Evolutionary conservation across 2,113 vertebrate genomes (phyloP), one percentile per base, ranked within the genome.

Genomic region (Ursus arctos): DNA sequence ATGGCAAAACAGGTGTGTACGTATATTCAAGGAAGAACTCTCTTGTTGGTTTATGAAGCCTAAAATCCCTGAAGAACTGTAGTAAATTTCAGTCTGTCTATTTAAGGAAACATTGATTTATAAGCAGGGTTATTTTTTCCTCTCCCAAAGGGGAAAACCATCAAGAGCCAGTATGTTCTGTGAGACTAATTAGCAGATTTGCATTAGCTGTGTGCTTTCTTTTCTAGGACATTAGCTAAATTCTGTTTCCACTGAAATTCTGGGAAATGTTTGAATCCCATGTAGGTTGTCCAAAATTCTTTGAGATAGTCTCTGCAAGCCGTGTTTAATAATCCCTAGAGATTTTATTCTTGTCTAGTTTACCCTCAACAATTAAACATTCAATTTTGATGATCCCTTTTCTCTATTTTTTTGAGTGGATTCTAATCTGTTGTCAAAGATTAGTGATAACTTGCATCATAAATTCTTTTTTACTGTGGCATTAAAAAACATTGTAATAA

Each of bases 201-300:
- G 80, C 13, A 24, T 76, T 63, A 89, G 72, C n/a, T 31, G 8
- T 83, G 63, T 59, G 21, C 31, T 94, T 94, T 80, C 81, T 94
- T 90, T 94, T 93, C 96, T 96, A 91, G 80, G 49, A 84, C 71
- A 22, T 63, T 72, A 88, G 31, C 53, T 95, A 74, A 96, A 71
- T 61, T 31, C 79, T 80, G 10, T 71, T 95, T 88, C 72, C 87
- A 47, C 67, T 47, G 80, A 93, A 95, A 76, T 74, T 55, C 90
- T 65, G 36, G 36, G 40, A 97, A 85, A 91, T 95, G 80, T 89
- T 72, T 59, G 47, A 91, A 15, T 83, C 15, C n/a, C 36, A 59
- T 19, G 8, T 1, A 31, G 4, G 53, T 69, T 90, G n/a, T 21
- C 40, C 67, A 8, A 88, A 95, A 33, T 80, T 51, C 21, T 84